phyloP scores from a whole-genome alignment of 2,113 vertebrate genomes.

The Telmatochromis sp. region DNA sequence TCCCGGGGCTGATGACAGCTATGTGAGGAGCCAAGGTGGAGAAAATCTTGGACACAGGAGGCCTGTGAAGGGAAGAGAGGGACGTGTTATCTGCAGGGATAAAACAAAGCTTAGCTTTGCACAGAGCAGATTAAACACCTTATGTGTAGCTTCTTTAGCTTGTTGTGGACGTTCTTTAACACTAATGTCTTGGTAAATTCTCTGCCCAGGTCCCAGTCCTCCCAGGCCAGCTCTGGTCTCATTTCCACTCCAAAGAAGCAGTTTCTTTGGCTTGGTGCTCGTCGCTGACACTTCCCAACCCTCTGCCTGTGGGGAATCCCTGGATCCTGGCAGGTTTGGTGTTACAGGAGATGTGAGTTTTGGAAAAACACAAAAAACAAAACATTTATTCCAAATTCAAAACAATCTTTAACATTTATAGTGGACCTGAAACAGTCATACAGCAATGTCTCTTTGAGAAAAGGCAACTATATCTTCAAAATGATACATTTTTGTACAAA shows the following conservation, averaged over 20 bases:
- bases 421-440: neutral
- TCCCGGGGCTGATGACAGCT: constrained; percentile 81
- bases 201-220: constrained; percentile 76
- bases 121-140: constrained; percentile 39
- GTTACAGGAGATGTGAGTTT: neutral
- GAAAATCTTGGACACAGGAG: constrained; percentile 81
- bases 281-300: neutral
- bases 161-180: constrained; percentile 80
- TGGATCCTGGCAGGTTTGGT: neutral
- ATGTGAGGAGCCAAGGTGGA: constrained; percentile 70
- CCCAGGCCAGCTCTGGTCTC: constrained; percentile 76
- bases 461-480: neutral
- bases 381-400: neutral
- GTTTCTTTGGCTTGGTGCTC: constrained; percentile 54
- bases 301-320: neutral
- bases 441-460: neutral
- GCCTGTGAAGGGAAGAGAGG: constrained; percentile 54
- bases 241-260: constrained; percentile 80
- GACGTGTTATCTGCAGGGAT: neutral
- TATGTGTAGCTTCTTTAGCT: constrained; percentile 81
- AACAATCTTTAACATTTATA: accelerated
- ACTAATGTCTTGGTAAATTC: constrained; percentile 77
- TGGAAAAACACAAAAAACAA: neutral
- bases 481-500: neutral
- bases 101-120: neutral